Evolutionary conservation across 2,113 vertebrate species (phyloP), one percentile per base, ranked within the genome.

Genomic region (Numenius arquata): DNA sequence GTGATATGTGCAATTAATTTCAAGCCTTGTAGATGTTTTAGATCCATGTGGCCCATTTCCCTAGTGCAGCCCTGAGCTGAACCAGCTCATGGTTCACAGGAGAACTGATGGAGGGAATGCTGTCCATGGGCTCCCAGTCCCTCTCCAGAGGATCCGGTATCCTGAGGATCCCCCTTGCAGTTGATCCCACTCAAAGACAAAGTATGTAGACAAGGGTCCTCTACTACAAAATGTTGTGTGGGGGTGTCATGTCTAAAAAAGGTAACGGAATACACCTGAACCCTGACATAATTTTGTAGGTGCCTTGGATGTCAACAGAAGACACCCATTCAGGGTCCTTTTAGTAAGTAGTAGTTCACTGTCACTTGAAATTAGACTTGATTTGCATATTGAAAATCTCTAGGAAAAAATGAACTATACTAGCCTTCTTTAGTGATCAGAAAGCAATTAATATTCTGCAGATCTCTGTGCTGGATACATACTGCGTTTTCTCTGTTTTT

Each of bases 221-320:
- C 25, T 47, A 29, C 47, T 76, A 40, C 34, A 52, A 61, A 40
- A 40, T 19, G 3, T 5, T 43, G 4, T 26, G 9, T 18, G 40
- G 1, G 0, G 1, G 8, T 3, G 6, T 48, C 14, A 15, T 5
- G 21, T 43, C 21, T 21, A 10, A 66, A 77, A 63, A 56, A 50
- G 4, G n/a, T 52, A 34, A 30, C 9, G 43, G 11, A 45, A 25
- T 50, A 14, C 4, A 6, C 5, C 27, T 11, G 23, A 75, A 67
- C 5, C 4, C 21, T 29, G 55, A 26, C 3, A n/a, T 7, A 32
- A 20, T 45, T 73, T 43, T 58, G 55, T 16, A 66, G 1, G 5
- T 50, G 12, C 27, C 12, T 84, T 73, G 53, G 12, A 70, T 2
- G 1, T 3, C 53, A 77, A 12, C 10, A 40, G 27, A 78, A 43